phyloP scores from a whole-genome alignment of 2,113 vertebrate species.

The Peromyscus maniculatus region DNA sequence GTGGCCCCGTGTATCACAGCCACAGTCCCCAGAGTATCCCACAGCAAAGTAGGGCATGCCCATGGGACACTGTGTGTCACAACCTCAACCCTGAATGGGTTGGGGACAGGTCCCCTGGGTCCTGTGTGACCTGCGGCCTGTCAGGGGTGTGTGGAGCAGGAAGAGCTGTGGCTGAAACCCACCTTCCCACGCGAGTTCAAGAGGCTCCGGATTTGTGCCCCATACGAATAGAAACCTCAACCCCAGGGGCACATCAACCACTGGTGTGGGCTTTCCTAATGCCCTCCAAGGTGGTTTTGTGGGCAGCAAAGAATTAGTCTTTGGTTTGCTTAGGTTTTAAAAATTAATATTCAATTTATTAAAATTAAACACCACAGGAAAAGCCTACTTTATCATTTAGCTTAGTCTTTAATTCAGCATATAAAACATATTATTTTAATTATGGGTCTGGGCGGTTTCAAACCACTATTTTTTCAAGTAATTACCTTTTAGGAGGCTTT shows the following conservation, averaged over 20 bases:
- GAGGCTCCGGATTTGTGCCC: background rate
- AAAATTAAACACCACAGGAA: background rate
- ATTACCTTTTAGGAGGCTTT: constrained; percentile 32
- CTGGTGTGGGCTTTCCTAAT: background rate
- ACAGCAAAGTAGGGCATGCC: background rate
- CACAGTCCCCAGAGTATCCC: background rate
- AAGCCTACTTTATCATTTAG: background rate
- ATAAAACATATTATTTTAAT: constrained; percentile 56
- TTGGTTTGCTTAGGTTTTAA: constrained; percentile 47
- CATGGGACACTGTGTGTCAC: background rate
- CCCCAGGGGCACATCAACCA: no score
- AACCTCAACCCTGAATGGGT: background rate
- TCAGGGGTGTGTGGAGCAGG: background rate
- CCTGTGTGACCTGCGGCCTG: background rate
- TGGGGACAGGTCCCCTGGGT: background rate
- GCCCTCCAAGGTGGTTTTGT: background rate
- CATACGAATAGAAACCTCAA: background rate
- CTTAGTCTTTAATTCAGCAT: constrained; percentile 46
- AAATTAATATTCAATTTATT: constrained; percentile 42
- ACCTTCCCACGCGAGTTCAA: background rate
- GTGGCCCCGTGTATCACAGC: background rate
- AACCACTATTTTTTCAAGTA: constrained; percentile 17
- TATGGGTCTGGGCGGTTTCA: constrained; percentile 16
- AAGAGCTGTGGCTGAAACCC: background rate
- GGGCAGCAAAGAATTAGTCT: background rate